Base-by-base conservation (phyloP, 2,888 invertebrate genomes). In the Scaeva pyrastri region DNA sequence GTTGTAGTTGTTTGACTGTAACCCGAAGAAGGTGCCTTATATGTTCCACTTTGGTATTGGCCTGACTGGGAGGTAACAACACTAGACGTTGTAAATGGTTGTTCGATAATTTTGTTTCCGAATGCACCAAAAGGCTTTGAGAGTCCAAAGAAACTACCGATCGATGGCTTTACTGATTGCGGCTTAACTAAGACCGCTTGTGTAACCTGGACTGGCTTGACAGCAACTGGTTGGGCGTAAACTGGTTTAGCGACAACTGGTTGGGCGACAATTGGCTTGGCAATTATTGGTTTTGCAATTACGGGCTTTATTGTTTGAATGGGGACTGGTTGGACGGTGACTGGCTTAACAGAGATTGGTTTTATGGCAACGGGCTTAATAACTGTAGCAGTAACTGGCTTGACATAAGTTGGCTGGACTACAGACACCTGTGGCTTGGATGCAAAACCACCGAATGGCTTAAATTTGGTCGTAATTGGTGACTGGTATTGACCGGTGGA, bases 121-220 rank as follows among this genome's bases (percentile, higher is more conserved):
- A 56, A 31, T 16, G 6, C 31, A 31, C 31, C 31, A 31, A 31
- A 31, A 31, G 31, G 31, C 31, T 31, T 31, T 1, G 31, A 31
- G 31, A 31, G 8, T 31, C 31, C 31, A 31, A 31, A 8, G 31
- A 31, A 36, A 7, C 2, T 12, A 36, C n/a, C 26, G 4, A 41
- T 23, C 5, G 21, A 21, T 21, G 41, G 23, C 4, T 60, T 60
- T 68, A 68, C 8, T 50, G 76, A 19, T 66, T 68, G 31, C 31
- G 11, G 45, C 36, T 21, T 56, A n/a, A 41, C 43, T 31, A 31
- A 31, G 8, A 31, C 31, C 1, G 31, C 31, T 31, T 31, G 31
- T 7, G 31, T 7, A 31, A 31, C 31, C 31, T 45, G 45, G 16
- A 12, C 39, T 2, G 45, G 45, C 16, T 45, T 16, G 4, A 39